Percentiles rank a stretch among this genome's conserved stretches.
These are phyloP conservation scores for Acanthopagrus latus DNA, from an alignment of 2,797 vertebrate species.

Conservation along the genomic window DNA sequence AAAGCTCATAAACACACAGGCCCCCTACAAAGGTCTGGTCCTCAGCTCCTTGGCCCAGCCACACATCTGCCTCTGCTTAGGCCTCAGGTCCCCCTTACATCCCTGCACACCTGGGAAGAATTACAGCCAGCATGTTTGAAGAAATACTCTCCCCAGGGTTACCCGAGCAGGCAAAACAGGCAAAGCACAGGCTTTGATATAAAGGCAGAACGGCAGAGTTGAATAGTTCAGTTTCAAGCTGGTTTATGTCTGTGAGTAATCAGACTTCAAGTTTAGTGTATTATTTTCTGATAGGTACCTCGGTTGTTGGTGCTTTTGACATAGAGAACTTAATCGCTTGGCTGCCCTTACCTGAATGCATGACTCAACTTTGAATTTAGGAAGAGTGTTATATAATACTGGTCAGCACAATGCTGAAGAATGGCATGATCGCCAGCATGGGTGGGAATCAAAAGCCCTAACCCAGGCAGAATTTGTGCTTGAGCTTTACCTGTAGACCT, in stretches of 20 bases:
- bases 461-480: slow-evolving; percentile 8
- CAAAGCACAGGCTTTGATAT: slow-evolving; percentile 73
- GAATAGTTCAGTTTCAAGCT: slow-evolving; percentile 76
- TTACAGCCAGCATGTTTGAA: slow-evolving; percentile 82
- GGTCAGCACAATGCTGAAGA: slow-evolving; percentile 32
- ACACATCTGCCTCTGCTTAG: slow-evolving; percentile 83
- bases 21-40: slow-evolving; percentile 82
- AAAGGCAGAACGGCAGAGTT: slow-evolving; percentile 64
- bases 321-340: slow-evolving; percentile 28
- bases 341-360: slow-evolving; percentile 24
- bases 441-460: slow-evolving; percentile 28
- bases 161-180: slow-evolving; percentile 68
- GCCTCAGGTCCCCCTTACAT: slow-evolving; percentile 67
- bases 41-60: slow-evolving; percentile 61
- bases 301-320: slow-evolving; percentile 35
- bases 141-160: slow-evolving; percentile 77
- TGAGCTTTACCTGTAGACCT: slow-evolving; percentile 18
- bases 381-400: slow-evolving; percentile 35
- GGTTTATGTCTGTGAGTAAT: slow-evolving; percentile 62
- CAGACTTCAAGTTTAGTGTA: slow-evolving; percentile 46
- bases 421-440: slow-evolving; percentile 20
- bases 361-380: slow-evolving; percentile 30
- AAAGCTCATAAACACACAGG: slow-evolving; percentile 81
- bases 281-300: slow-evolving; percentile 49
- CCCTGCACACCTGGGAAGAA: slow-evolving; percentile 82